Conservation (phyloP, 1,140 invertebrate species). For the Magallana gigas region DNA sequence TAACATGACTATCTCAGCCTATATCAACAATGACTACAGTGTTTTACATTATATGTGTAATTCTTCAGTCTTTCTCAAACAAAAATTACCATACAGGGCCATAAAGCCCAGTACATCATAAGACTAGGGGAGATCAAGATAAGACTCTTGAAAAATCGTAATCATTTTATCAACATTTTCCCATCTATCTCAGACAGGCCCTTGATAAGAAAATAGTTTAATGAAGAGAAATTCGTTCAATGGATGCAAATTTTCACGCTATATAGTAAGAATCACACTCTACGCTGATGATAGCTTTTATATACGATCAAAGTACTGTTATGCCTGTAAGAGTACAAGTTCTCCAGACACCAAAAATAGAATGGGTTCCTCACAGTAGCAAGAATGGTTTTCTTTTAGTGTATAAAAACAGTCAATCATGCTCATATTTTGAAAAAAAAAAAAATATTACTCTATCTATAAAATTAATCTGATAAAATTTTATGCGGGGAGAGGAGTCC, state of each 20-base stretch:
- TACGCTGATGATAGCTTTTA: not conserved
- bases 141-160: slow-evolving; percentile 9
- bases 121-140: not conserved
- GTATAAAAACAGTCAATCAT: no score
- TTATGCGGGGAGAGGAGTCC: no score
- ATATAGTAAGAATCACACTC: not conserved
- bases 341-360: no score
- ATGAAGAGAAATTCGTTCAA: slow-evolving; percentile 21
- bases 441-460: no score
- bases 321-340: no score
- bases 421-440: no score
- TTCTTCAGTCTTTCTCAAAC: slow-evolving; percentile 12
- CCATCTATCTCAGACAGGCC: slow-evolving; percentile 1
- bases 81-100: slow-evolving; percentile 12
- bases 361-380: no score
- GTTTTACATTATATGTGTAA: not conserved
- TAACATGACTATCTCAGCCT: not conserved
- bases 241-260: not conserved
- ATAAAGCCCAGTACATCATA: not conserved
- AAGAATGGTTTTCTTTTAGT: no score
- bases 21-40: not conserved
- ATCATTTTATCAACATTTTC: slow-evolving; percentile 6
- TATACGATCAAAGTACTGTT: no score
- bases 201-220: slow-evolving; percentile 26
- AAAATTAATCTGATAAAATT: no score